Conservation (phyloP, 2,888 invertebrate genomes). For the Nesidiocoris tenuis region DNA sequence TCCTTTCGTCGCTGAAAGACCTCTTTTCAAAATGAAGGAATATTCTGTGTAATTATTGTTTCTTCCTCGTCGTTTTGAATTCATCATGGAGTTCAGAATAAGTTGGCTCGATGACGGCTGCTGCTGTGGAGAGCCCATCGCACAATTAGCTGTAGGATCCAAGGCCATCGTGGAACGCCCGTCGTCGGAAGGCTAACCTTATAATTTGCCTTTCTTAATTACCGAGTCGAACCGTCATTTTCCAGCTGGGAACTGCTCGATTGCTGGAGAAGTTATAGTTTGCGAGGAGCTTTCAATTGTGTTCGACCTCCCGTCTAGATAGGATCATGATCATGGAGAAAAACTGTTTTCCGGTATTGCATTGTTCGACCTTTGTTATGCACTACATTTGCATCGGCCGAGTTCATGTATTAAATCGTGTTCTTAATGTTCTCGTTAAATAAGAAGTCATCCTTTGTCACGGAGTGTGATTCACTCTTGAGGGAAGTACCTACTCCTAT, state of each 20-base stretch:
- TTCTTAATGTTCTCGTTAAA: too few species aligned
- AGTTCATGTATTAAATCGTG: too few species aligned
- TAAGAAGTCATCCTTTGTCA: too few species aligned
- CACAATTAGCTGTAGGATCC: background rate
- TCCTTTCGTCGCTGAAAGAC: too few species aligned
- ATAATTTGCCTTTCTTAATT: slow-evolving; percentile 29
- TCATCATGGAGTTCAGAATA: background rate
- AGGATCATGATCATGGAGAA: too few species aligned
- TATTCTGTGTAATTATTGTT: too few species aligned
- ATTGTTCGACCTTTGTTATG: too few species aligned
- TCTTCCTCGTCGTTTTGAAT: background rate
- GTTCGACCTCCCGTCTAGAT: too few species aligned
- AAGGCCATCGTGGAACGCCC: slow-evolving; percentile 3
- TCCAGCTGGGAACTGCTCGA: background rate
- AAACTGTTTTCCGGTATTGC: background rate
- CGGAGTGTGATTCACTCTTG: too few species aligned
- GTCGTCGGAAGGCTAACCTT: slow-evolving; percentile 10
- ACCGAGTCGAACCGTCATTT: slow-evolving; percentile 4
- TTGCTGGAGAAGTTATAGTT: background rate
- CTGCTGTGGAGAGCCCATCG: background rate
- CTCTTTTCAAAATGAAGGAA: too few species aligned
- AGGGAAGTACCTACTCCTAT: too few species aligned
- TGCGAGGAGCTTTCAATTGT: background rate
- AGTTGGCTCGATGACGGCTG: background rate
- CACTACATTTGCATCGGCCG: too few species aligned